Base-by-base conservation (phyloP, 2,113 vertebrate species). In the Sarotherodon lohbergeri region DNA sequence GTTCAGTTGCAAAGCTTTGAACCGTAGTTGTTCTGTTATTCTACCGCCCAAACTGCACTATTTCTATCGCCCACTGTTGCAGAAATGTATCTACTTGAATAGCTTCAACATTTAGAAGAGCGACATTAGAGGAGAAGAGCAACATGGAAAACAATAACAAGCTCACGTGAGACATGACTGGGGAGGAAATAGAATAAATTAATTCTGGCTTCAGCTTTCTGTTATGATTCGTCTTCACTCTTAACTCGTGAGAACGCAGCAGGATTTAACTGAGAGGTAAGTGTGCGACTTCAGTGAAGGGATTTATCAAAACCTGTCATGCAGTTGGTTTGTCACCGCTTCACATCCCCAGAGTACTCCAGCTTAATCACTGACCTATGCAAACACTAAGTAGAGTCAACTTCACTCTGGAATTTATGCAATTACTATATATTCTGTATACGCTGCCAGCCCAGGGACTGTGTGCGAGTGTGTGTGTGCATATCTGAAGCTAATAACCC, bases 321-420 rank as follows among this genome's bases (percentile, higher is more conserved):
- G 87, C 85, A 56, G 34, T 22, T 59, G 73, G 87, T 94, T 94
- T 92, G 82, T 83, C 71, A 55, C 82, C 22, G 54, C 83, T 90
- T 92, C 86, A 81, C 88, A 78, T 90, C 89, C 90, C 80, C 41
- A 78, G 52, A 92, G 89, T 83, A 87, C 80, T 84, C 71, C 2
- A 36, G 81, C 86, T 94, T 91, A 90, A 92, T 94, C 91, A 90
- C 86, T 86, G 90, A 93, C 84, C 90, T 91, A 56, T 87, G 89
- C 87, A 85, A 92, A 86, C 66, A 83, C 61, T 10, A 10, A 80
- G 50, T 14, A 5, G 54, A 83, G 83, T 81, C 90, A 83, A 41
- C 83, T 89, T 88, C 68, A 82, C 56, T 59, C 61, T 56, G 80
- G 68, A 86, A 83, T 91, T 90, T 55, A 56, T 61, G 82, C 86